These are phyloP conservation scores for Camponotus floridanus DNA, from an alignment of 1,140 invertebrate genomes.

Conservation along the genomic window DNA sequence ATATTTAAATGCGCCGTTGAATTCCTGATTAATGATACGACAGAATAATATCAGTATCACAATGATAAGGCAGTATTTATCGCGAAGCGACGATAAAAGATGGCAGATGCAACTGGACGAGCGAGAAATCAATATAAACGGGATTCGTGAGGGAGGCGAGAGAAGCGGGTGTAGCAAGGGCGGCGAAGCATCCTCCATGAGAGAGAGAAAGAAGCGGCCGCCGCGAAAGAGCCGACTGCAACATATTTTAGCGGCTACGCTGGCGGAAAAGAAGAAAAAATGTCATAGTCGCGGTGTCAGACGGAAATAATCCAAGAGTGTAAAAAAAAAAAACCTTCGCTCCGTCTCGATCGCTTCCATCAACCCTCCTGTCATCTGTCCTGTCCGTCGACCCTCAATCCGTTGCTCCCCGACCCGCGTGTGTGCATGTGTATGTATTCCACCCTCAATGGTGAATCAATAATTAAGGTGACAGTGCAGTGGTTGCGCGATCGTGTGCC, in stretches of 20 bases:
- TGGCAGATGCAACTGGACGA: constrained; percentile 76
- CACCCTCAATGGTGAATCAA: constrained; percentile 70
- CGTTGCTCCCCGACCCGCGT: not conserved
- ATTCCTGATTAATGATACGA: not conserved
- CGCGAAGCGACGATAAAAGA: constrained; percentile 70
- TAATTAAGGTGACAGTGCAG: constrained; percentile 74
- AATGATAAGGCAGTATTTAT: constrained; percentile 53
- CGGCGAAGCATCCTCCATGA: constrained; percentile 76
- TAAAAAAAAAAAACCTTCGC: not conserved
- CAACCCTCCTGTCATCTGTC: not conserved
- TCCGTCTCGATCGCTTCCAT: not conserved
- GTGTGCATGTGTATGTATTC: constrained; percentile 31
- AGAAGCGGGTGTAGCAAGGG: constrained; percentile 78
- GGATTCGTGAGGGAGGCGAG: constrained; percentile 31
- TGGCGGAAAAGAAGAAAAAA: constrained; percentile 74
- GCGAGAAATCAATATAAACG: constrained; percentile 70
- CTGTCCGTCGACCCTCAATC: not conserved
- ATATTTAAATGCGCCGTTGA: not conserved
- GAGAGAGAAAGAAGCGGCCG: constrained; percentile 55
- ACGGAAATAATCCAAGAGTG: constrained; percentile 32
- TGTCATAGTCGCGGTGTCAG: constrained; percentile 50
- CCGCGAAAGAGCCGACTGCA: constrained; percentile 50
- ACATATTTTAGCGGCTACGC: constrained; percentile 50
- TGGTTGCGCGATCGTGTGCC: constrained; percentile 71
- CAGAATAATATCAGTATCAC: not conserved